phyloP scores from a whole-genome alignment of 2,113 vertebrate species.

The Clarias macrocephalus region DNA sequence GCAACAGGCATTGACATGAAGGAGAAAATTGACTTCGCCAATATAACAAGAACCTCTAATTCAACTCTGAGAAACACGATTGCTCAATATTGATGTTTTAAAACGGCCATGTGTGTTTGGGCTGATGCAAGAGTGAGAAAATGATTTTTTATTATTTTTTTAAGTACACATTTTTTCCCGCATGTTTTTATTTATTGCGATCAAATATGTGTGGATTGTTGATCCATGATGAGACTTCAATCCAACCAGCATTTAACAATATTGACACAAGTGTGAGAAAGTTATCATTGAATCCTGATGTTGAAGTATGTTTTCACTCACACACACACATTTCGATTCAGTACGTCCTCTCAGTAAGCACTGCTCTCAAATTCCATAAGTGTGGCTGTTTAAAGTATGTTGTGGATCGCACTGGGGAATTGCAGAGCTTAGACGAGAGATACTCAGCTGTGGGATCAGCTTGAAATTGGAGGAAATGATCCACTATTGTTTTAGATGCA shows the following conservation, averaged over 20 bases:
- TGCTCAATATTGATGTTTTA: background rate
- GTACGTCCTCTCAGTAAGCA: background rate
- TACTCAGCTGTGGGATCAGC: conserved; percentile 54
- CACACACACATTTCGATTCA: background rate
- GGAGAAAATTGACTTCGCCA: conserved; percentile 32
- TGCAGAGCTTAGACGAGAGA: conserved; percentile 54
- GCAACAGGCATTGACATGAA: background rate
- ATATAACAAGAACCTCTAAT: conserved; percentile 33
- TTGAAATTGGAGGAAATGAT: conserved; percentile 64
- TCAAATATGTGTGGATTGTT: background rate
- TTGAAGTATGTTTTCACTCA: background rate
- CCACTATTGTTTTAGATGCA: conserved; percentile 62
- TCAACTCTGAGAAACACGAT: background rate
- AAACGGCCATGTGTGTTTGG: background rate
- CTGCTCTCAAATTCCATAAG: background rate
- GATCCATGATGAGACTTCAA: background rate
- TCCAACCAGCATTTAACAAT: background rate
- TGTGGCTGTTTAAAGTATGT: background rate
- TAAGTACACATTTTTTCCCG: background rate
- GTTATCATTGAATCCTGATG: background rate
- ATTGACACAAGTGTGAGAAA: background rate
- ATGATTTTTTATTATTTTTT: background rate
- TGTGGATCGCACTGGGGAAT: conserved; percentile 41
- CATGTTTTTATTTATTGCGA: background rate
- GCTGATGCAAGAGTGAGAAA: background rate